Percentiles rank a stretch among this genome's conserved stretches.
phyloP scores from a whole-genome alignment of 1,140 invertebrate species.

The Polypedilum vanderplanki region DNA sequence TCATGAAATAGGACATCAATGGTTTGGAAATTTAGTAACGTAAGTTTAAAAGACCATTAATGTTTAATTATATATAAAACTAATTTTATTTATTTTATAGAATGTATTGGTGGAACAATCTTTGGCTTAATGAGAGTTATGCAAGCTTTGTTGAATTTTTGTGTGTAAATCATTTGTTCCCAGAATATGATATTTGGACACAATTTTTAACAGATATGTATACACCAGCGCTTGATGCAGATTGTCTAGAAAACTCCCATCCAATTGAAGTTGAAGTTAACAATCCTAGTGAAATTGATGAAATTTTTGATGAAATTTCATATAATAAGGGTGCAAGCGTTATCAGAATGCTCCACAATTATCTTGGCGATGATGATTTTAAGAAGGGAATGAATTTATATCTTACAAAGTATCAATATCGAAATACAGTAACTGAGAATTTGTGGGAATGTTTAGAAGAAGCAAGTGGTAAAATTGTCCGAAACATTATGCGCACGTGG shows the following conservation, averaged over 20 bases:
- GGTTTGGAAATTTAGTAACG: conserved; percentile 64
- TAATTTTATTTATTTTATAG: no score
- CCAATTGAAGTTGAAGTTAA: conserved; percentile 85
- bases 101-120: conserved; percentile 85
- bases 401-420: conserved; percentile 76
- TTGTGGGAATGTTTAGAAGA: conserved; percentile 86
- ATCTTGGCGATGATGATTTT: conserved; percentile 90
- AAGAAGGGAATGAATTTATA: conserved; percentile 92
- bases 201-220: conserved; percentile 83
- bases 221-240: conserved; percentile 74
- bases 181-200: conserved; percentile 89
- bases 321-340: conserved; percentile 91
- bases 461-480: conserved; percentile 85
- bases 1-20: conserved; percentile 84
- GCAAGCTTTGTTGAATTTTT: conserved; percentile 84
- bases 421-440: conserved; percentile 90
- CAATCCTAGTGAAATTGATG: conserved; percentile 85
- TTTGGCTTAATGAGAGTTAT: conserved; percentile 92
- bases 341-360: conserved; percentile 93
- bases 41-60: no score
- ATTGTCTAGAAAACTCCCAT: conserved; percentile 84
- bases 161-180: conserved; percentile 80
- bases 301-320: conserved; percentile 94
- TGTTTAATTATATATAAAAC: no score
- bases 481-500: conserved; percentile 90